phyloP scores from a whole-genome alignment of 2,888 invertebrate species.

The Ditula angustiorana region DNA sequence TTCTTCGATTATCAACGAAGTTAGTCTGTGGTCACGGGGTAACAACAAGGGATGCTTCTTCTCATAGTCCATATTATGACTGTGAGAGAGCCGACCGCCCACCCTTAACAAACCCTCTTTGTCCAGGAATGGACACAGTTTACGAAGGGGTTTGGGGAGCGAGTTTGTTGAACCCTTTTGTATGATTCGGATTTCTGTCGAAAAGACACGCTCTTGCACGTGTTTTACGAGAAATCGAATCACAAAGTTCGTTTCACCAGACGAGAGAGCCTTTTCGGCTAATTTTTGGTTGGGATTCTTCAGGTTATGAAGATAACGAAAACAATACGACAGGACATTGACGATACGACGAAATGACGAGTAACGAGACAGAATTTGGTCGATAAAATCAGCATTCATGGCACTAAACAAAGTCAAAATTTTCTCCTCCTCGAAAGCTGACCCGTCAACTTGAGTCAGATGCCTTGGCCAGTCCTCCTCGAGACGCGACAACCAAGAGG shows the following conservation, averaged over 20 bases:
- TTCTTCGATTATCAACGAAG: background rate
- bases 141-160: conserved; percentile 2
- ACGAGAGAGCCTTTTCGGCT: too few relatives aligned
- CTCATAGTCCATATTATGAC: background rate
- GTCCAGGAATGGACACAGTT: background rate
- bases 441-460: too few relatives aligned
- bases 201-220: background rate
- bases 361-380: background rate
- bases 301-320: background rate
- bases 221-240: background rate
- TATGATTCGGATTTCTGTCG: background rate
- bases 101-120: conserved; percentile 9
- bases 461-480: too few relatives aligned
- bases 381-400: background rate
- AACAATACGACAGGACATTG: background rate
- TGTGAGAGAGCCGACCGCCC: conserved; percentile 14
- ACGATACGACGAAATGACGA: conserved; percentile 2
- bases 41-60: conserved; percentile 9
- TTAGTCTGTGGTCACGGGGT: background rate
- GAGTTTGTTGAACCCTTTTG: background rate
- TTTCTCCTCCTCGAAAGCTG: too few relatives aligned
- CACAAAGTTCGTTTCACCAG: background rate
- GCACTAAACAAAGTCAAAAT: background rate
- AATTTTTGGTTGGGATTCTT: background rate
- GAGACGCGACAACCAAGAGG: too few relatives aligned